These are phyloP conservation scores for Hirundichthys speculiger DNA, from an alignment of 2,113 vertebrate genomes.

Conservation along the genomic window DNA sequence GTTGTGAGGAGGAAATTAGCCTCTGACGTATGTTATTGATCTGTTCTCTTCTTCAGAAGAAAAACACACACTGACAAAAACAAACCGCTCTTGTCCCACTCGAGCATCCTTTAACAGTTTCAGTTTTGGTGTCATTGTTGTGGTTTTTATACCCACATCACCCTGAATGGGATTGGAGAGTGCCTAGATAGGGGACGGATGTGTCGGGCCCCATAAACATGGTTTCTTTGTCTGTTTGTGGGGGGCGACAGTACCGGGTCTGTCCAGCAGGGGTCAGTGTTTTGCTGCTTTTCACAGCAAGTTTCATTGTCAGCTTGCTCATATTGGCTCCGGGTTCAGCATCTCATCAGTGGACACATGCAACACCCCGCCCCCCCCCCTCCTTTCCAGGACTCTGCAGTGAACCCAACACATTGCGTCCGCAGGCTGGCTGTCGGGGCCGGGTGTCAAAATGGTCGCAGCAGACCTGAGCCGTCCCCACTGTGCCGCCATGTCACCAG, in stretches of 20 bases:
- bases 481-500: constrained; percentile 21
- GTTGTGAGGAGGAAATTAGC: too few species aligned
- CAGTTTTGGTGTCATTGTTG: too few species aligned
- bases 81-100: too few species aligned
- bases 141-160: too few species aligned
- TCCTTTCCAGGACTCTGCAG: background rate
- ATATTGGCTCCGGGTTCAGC: background rate
- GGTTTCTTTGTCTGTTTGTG: background rate
- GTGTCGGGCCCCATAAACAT: too few species aligned
- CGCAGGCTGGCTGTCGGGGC: background rate
- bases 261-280: constrained; percentile 51
- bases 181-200: too few species aligned
- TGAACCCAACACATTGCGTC: constrained; percentile 3
- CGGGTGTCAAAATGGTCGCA: constrained; percentile 7
- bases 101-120: too few species aligned
- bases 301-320: background rate
- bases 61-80: too few species aligned
- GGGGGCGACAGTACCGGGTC: background rate
- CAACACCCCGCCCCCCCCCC: background rate
- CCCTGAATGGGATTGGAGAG: too few species aligned
- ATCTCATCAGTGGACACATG: background rate
- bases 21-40: too few species aligned
- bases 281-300: background rate
- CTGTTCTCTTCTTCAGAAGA: too few species aligned
- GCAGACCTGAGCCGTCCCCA: constrained; percentile 1